These are phyloP conservation scores for Hystrix cristata DNA, from an alignment of 2,113 vertebrate genomes.

Conservation along the genomic window DNA sequence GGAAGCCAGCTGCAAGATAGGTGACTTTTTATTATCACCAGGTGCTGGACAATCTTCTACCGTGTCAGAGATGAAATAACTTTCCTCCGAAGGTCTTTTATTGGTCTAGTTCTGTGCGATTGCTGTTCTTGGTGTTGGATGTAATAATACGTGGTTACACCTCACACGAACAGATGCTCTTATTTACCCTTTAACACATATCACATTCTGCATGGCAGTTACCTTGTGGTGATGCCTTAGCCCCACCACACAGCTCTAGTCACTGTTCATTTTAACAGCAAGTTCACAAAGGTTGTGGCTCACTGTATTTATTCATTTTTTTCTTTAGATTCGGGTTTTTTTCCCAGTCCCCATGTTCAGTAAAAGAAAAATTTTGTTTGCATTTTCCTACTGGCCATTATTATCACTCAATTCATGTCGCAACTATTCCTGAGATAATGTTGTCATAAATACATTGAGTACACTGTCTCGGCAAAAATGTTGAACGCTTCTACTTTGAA, in stretches of 20 bases:
- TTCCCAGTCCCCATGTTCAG: not conserved
- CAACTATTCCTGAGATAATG: not conserved
- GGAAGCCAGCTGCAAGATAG: not conserved
- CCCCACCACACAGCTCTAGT: not conserved
- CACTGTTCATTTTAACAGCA: not conserved
- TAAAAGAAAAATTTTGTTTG: not conserved
- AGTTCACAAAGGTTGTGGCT: not conserved
- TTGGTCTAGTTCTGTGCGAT: not conserved
- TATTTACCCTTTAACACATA: not conserved
- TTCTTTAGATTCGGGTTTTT: not conserved
- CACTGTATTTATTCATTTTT: not conserved
- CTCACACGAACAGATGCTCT: not conserved
- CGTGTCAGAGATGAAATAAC: conserved; percentile 13
- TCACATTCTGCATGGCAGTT: not conserved
- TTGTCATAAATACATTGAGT: not conserved
- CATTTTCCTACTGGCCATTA: not conserved
- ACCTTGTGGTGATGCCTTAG: not conserved
- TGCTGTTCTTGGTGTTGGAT: not conserved
- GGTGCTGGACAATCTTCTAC: not conserved
- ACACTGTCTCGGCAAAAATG: not conserved
- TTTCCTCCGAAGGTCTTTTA: conserved; percentile 16
- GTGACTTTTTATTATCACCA: not conserved
- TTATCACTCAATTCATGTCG: not conserved
- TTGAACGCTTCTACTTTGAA: not conserved
- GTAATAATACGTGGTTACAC: not conserved